Base-by-base conservation (phyloP, 2,888 invertebrate species). In the Zygothrica quintamaculata region DNA sequence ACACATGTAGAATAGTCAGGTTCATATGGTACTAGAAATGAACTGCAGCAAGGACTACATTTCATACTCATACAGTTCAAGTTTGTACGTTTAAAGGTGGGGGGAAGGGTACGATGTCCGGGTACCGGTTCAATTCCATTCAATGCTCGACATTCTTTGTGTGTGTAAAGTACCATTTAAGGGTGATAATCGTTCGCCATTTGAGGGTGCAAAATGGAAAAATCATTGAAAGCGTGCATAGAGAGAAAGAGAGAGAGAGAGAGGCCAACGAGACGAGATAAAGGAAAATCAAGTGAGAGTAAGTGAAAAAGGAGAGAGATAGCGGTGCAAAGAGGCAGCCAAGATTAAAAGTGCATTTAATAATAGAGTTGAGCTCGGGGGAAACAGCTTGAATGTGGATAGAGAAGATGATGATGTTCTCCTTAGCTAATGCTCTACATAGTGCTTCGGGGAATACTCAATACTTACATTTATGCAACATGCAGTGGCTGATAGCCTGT, bases 271-370 rank as follows among this genome's bases (percentile, higher is more conserved):
- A 33, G 33, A 33, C 5, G 3, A 33, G 9, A 33, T 6, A 33
- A 18, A 11, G 37, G 55, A 29, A 12, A 51, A 9, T 16, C 29
- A 1, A 26, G 33, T 18, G 33, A 9, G 46, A n/a, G 29, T 8
- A 39, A 9, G 4, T 3, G 48, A 34, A 26, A 3, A n/a, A 39
- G 9, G 4, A 5, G 48, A 34, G 31, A 3, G 34, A 15, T 12
- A 29, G 7, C 11, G 46, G 34, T 25, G 33, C 43, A 12, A 43
- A 43, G 64, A 55, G 76, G 50, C 47, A 68, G 59, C 57, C 70
- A 77, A 84, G 89, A 90, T 90, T 90, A 89, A 89, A 88, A 90
- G 88, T 89, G 88, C 89, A 89, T 90, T 90, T 89, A 88, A 89
- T 88, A 88, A 82, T 77, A 84, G 82, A 78, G 76, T 64, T 58